Percentiles rank a stretch among this genome's conserved stretches.
These are phyloP conservation scores for Masnerella sp. DNA, from an alignment of 2,888 invertebrate genomes.

Conservation along the genomic window DNA sequence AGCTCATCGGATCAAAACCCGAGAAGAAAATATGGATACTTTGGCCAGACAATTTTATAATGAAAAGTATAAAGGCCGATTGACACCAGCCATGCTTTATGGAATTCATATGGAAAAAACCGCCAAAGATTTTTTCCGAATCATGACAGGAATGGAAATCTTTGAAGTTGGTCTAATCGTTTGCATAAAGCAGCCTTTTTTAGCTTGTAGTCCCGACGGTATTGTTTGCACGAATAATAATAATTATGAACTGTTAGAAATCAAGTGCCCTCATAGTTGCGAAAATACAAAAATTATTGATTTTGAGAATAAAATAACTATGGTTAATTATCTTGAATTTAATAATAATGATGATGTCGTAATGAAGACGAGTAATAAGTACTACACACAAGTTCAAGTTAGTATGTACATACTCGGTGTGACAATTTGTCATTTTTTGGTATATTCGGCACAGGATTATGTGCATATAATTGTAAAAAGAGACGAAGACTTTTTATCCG, in stretches of 20 bases:
- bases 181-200: constrained; percentile 23
- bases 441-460: constrained; percentile 15
- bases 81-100: neutral
- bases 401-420: neutral
- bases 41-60: neutral
- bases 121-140: neutral
- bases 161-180: constrained; percentile 23
- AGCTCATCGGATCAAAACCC: neutral
- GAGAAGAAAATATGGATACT: constrained; percentile 4
- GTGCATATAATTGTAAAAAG: constrained; percentile 3
- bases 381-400: constrained; percentile 18
- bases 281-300: constrained; percentile 43
- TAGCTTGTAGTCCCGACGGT: constrained; percentile 43
- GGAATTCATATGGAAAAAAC: neutral
- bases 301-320: neutral
- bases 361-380: constrained; percentile 16
- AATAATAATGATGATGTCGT: constrained; percentile 2
- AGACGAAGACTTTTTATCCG: constrained; percentile 13
- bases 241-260: constrained; percentile 49
- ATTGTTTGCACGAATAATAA: constrained; percentile 30
- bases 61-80: neutral
- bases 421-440: constrained; percentile 17
- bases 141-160: neutral
- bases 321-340: constrained; percentile 3
- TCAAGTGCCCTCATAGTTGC: constrained; percentile 46